A percentile compares a stretch with the other conserved stretches of the same genome.
phyloP scores from a whole-genome alignment of 2,888 invertebrate species.

The Eupithecia subfuscata region DNA sequence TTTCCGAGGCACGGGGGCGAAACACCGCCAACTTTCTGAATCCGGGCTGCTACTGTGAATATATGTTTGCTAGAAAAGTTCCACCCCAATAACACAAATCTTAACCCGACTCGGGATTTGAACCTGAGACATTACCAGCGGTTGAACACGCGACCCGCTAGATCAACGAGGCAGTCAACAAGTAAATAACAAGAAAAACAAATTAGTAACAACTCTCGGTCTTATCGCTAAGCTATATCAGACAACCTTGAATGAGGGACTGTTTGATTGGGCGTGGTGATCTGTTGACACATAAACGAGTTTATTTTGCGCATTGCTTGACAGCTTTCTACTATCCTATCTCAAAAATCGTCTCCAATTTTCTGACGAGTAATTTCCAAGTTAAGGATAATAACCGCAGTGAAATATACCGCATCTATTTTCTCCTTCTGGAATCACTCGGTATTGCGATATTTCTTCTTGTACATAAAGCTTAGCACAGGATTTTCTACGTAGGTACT shows the following conservation, averaged over 20 bases:
- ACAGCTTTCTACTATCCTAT: not conserved
- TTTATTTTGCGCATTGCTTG: not conserved
- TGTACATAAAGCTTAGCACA: conserved; percentile 72
- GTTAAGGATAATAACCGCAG: not conserved
- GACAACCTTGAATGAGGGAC: not conserved
- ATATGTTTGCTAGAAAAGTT: no score
- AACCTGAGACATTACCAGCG: no score
- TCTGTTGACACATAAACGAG: no score
- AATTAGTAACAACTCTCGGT: not conserved
- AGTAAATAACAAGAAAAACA: no score
- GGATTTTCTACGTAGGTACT: conserved; percentile 19
- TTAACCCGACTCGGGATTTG: no score
- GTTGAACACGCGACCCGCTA: no score
- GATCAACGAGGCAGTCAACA: no score
- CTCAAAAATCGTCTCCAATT: not conserved
- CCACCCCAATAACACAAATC: no score
- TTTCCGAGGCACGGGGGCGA: no score
- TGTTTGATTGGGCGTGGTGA: no score
- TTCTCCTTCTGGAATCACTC: conserved; percentile 38
- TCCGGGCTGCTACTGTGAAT: no score
- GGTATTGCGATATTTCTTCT: conserved; percentile 61
- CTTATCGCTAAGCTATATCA: not conserved
- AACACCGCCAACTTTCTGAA: no score
- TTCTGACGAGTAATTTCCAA: not conserved
- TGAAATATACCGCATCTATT: not conserved